These are phyloP conservation scores for Drosophila guanche DNA, from an alignment of 1,140 invertebrate genomes.

Conservation along the genomic window DNA sequence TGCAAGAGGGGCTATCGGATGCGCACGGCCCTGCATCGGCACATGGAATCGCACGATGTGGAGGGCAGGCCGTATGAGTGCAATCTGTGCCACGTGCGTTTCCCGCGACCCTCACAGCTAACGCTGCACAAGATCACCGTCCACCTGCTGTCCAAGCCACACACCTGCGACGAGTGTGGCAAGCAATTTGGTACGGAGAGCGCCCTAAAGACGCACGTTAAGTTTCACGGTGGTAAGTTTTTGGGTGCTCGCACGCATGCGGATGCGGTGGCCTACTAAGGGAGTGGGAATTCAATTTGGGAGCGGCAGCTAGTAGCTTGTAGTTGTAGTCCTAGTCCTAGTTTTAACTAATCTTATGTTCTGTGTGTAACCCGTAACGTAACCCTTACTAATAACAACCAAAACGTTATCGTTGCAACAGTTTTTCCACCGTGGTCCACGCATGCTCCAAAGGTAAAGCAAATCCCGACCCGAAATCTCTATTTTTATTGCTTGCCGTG, in stretches of 20 bases:
- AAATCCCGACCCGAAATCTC: not conserved
- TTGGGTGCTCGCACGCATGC: conserved; percentile 50
- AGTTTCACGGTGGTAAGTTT: conserved; percentile 83
- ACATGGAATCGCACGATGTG: conserved; percentile 78
- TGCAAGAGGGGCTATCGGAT: conserved; percentile 78
- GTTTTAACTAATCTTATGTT: conserved; percentile 17
- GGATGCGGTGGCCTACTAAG: conserved; percentile 52
- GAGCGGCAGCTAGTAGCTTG: conserved; percentile 36
- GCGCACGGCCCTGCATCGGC: conserved; percentile 74
- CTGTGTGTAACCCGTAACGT: not conserved
- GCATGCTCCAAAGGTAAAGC: conserved; percentile 52
- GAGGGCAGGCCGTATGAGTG: conserved; percentile 76
- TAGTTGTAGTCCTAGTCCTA: conserved; percentile 34
- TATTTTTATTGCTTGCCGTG: conserved; percentile 22
- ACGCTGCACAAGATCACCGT: conserved; percentile 78
- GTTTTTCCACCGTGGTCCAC: conserved; percentile 47
- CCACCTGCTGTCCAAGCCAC: conserved; percentile 72
- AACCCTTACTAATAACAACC: conserved; percentile 20
- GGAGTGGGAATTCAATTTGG: not conserved
- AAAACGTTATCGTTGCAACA: conserved; percentile 49
- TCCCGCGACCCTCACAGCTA: conserved; percentile 73
- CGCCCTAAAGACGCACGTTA: conserved; percentile 83
- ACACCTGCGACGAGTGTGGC: conserved; percentile 76
- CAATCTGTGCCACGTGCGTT: conserved; percentile 71
- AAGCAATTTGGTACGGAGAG: conserved; percentile 82